phyloP scores from a whole-genome alignment of 1,140 invertebrate genomes.

The Phortica variegata region DNA sequence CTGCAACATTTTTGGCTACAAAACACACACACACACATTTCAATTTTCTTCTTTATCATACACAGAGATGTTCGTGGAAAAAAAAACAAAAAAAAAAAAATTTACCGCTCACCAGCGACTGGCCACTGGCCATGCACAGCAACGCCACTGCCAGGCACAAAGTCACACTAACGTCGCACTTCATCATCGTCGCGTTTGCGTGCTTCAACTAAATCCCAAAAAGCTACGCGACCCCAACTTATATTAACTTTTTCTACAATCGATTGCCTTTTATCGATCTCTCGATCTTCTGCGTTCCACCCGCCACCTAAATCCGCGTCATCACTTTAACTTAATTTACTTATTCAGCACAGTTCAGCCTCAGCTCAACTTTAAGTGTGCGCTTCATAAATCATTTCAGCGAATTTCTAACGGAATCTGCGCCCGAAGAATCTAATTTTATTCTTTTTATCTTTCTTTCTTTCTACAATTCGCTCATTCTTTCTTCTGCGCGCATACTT shows the following conservation, averaged over 20 bases:
- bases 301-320: constrained; percentile 7
- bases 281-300: constrained; percentile 11
- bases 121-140: constrained; percentile 31
- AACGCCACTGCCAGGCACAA: constrained; percentile 33
- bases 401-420: constrained; percentile 21
- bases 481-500: constrained; percentile 1
- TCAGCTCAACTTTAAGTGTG: neutral
- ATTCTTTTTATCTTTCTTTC: too few species aligned
- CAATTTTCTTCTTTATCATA: too few species aligned
- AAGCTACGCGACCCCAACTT: constrained; percentile 7
- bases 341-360: constrained; percentile 2
- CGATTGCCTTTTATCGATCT: constrained; percentile 24
- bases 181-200: constrained; percentile 13
- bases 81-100: constrained; percentile 32
- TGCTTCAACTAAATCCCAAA: constrained; percentile 21
- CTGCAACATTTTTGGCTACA: constrained; percentile 17
- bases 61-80: neutral
- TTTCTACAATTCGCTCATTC: too few species aligned
- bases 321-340: constrained; percentile 5
- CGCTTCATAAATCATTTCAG: constrained; percentile 29
- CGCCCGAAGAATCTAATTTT: too few species aligned
- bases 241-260: constrained; percentile 24
- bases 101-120: constrained; percentile 49
- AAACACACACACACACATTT: neutral
- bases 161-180: constrained; percentile 17